phyloP scores from a whole-genome alignment of 2,797 vertebrate species.

The Phoebastria nigripes region DNA sequence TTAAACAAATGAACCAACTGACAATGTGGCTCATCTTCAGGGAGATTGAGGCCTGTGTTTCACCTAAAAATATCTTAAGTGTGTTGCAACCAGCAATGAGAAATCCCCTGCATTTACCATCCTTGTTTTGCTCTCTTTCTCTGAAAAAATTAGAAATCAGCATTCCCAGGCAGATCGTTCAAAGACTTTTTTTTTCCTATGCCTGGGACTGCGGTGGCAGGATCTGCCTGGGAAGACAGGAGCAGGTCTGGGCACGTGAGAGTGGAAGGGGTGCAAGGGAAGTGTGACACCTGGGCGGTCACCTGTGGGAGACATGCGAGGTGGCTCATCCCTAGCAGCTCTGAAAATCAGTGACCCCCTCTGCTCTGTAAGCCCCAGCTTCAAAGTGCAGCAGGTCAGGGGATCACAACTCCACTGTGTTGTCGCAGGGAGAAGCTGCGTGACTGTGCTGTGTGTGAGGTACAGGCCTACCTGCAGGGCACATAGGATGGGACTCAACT shows the following conservation, averaged over 20 bases:
- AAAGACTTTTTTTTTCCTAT: not conserved
- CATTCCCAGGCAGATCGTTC: not conserved
- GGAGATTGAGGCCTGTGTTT: not conserved
- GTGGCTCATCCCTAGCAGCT: not conserved
- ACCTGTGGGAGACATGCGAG: rapidly evolving
- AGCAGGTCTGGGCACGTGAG: not conserved
- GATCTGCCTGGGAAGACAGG: not conserved
- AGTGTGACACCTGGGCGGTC: rapidly evolving
- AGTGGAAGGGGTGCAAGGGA: not conserved
- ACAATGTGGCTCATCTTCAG: not conserved
- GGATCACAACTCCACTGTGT: rapidly evolving
- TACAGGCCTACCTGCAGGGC: not conserved
- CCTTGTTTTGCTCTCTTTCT: not conserved
- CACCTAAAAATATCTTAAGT: not conserved
- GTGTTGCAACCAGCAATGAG: not conserved
- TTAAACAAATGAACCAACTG: not conserved
- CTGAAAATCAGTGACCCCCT: not conserved
- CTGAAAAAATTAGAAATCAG: not conserved
- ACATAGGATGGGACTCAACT: not conserved
- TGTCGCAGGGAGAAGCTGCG: not conserved
- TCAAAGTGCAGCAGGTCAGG: not conserved
- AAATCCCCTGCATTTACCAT: not conserved
- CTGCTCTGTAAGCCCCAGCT: not conserved
- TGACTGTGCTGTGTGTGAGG: not conserved
- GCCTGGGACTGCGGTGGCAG: not conserved